Conservation (phyloP, 2,888 invertebrate species). For the Rhimphoctona megacephalus region DNA sequence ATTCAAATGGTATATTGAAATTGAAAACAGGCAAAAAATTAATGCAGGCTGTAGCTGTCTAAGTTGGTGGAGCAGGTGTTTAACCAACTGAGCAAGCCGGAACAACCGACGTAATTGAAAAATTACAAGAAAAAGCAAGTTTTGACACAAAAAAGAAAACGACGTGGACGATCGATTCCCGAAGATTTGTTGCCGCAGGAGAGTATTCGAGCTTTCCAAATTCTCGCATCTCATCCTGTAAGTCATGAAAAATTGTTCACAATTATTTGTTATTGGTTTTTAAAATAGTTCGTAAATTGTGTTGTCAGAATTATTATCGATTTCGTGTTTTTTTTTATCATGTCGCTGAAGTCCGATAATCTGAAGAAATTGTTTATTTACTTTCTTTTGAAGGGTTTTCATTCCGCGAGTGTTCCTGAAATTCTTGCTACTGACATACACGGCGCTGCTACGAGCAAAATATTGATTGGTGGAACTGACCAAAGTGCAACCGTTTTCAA, state of each 20-base stretch:
- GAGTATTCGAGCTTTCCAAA: constrained; percentile 93
- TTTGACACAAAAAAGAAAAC: constrained; percentile 98
- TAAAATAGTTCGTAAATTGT: not conserved
- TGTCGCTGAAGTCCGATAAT: too few species aligned
- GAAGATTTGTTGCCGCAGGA: constrained; percentile 96
- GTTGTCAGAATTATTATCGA: not conserved
- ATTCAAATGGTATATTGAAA: not conserved
- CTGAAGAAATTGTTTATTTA: not conserved
- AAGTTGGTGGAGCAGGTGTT: constrained; percentile 90
- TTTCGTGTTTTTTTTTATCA: not conserved
- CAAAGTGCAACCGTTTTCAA: constrained; percentile 99
- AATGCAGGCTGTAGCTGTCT: constrained; percentile 90
- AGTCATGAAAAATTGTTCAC: constrained; percentile 73
- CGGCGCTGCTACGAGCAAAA: constrained; percentile 95
- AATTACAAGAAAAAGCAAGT: constrained; percentile 98
- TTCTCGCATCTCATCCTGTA: constrained; percentile 94
- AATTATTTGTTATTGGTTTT: too few species aligned
- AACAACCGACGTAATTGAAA: constrained; percentile 96
- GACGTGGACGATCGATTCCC: constrained; percentile 97
- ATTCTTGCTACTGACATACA: constrained; percentile 98
- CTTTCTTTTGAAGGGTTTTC: constrained; percentile 91
- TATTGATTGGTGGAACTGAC: constrained; percentile 99
- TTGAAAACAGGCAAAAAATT: constrained; percentile 61
- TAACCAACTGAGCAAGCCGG: constrained; percentile 95
- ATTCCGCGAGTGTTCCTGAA: constrained; percentile 98